Evolutionary conservation across 2,113 vertebrate genomes (phyloP), one percentile per base, ranked within the genome.

Genomic region (Brevimyrus niger): DNA sequence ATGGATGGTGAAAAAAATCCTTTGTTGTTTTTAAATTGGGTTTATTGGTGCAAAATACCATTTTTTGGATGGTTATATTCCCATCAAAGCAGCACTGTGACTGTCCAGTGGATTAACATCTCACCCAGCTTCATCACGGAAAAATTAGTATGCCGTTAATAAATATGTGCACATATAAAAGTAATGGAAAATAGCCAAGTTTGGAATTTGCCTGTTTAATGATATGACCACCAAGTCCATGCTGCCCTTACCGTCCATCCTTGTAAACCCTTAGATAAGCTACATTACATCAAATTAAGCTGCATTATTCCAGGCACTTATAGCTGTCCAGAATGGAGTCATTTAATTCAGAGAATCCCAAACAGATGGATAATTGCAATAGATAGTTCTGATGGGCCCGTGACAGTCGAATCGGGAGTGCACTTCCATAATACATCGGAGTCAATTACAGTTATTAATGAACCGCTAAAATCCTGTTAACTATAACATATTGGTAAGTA

Each of bases 391-490:
- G 73, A 83, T 87, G 50, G 90, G 89, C 87, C 87, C 89, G 86
- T 90, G 88, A 91, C 90, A 91, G 91, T 92, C 80, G 53, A 91
- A 90, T 90, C 61, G 58, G 90, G 90, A 91, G 90, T 91, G 90
- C 88, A 84, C 90, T 92, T 93, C 91, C 89, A 92, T 90, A 93
- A 93, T 91, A 90, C 88, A 89, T 86, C 86, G 91, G 46, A 91
- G 89, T 93, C 90, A 92, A 92, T 92, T 93, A 91, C 89, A 90
- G 89, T 90, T 91, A 92, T 92, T 88, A 89, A 90, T 90, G 88
- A 91, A 92, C 58, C 90, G 83, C 89, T 90, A 88, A 90, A 93
- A 93, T 93, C 91, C 88, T 90, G 90, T 93, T 92, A 91, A 90
- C 90, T 91, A 87, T 58, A 91, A 90, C 91, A 90, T 92, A 90